phyloP scores from a whole-genome alignment of 2,888 invertebrate genomes.

The Smittia sp. region DNA sequence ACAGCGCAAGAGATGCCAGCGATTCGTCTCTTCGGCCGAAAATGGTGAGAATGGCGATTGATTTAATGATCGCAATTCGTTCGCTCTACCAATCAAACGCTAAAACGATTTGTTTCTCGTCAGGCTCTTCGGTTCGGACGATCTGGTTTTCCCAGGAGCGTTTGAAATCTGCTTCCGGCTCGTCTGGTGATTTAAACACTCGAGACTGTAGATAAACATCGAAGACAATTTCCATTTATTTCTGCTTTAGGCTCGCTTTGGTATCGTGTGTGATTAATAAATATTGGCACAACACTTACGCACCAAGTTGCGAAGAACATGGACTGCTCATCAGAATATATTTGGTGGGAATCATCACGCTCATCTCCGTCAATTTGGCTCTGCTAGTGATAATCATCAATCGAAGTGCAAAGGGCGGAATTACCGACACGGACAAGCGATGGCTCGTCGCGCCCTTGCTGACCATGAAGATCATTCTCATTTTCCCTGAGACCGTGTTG shows the following conservation, averaged over 20 bases:
- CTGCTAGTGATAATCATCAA: slow-evolving; percentile 65
- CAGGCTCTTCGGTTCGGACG: slow-evolving; percentile 78
- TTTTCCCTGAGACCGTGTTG: slow-evolving; percentile 74
- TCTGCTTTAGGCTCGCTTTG: slow-evolving; percentile 61
- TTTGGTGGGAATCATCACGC: slow-evolving; percentile 66
- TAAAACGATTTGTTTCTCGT: too few species aligned
- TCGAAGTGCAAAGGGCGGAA: slow-evolving; percentile 73
- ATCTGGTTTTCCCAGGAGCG: slow-evolving; percentile 84
- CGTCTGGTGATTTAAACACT: slow-evolving; percentile 61
- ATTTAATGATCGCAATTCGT: too few species aligned
- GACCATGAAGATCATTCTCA: slow-evolving; percentile 68
- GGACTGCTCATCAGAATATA: slow-evolving; percentile 69
- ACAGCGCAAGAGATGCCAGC: slow-evolving; percentile 70
- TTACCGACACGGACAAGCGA: slow-evolving; percentile 70
- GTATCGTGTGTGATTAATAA: slow-evolving; percentile 65
- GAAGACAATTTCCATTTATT: slow-evolving; percentile 18
- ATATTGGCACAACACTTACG: slow-evolving; percentile 66
- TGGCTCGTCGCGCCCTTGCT: slow-evolving; percentile 69
- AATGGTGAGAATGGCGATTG: slow-evolving; percentile 59
- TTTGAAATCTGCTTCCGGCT: slow-evolving; percentile 71
- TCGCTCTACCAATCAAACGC: too few species aligned
- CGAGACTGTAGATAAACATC: slow-evolving; percentile 22
- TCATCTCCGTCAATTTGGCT: slow-evolving; percentile 63
- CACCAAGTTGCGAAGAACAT: slow-evolving; percentile 59
- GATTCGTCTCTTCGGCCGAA: slow-evolving; percentile 78